Evolutionary conservation across 1,140 invertebrate species (phyloP), one percentile per base, ranked within the genome.

Genomic region (Macrostomum lignano): DNA sequence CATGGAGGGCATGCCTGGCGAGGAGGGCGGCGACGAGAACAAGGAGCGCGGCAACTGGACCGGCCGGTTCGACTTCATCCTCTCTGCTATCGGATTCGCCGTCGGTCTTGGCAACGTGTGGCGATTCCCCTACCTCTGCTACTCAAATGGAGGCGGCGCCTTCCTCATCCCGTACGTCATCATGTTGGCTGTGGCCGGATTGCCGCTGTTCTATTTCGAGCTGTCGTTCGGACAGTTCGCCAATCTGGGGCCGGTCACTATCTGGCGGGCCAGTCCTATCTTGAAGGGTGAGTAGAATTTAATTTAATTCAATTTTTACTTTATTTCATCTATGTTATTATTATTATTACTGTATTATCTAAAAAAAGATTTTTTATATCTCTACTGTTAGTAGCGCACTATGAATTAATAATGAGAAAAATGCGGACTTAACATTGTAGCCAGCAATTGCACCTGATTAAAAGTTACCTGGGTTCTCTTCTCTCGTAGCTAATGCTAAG

Each of bases 71-170:
- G 62, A 64, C 38, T 64, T 64, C 42, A 48, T 64, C 21, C 49
- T 64, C 40, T 63, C 61, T 4, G 44, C 60, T 3, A 44, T 64
- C 14, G 56, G 58, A 7, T 58, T 56, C 37, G 58, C 60, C n/a
- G 62, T 64, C 0, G 62, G 62, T 0, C 64, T 86, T 14, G 79
- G 77, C 11, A 82, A 82, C 50, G 79, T 86, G 26, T 86, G 78
- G 81, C 66, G 79, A 44, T 91, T 88, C 62, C 79, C 79, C 7
- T 86, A 82, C 49, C 59, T 86, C 33, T 81, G 76, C 46, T 79
- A 84, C 59, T 73, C 78, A 51, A 84, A 88, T 57, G 79, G 79
- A 28, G 79, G 79, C n/a, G 31, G 31, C 10, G 63, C 64, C 9
- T 67, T 66, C 44, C 47, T 63, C 23, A 57, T 65, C 17, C 64